A percentile compares a stretch with the other conserved stretches of the same genome.
These are phyloP conservation scores for Gallinago undulata DNA, from an alignment of 2,113 vertebrate genomes.

Conservation along the genomic window DNA sequence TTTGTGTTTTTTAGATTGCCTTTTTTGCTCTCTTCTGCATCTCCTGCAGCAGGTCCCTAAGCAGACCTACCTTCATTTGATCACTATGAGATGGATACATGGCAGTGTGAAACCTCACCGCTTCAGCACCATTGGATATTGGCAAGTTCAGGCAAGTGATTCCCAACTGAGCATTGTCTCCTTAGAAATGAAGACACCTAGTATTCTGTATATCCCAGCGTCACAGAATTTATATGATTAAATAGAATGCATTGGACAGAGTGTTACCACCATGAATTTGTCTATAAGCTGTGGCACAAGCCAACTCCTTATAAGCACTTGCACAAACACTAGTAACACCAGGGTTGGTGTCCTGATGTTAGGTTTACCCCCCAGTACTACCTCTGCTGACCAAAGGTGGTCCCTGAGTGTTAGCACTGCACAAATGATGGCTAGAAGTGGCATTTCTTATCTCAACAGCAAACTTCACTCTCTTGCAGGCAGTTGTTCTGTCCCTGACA, in stretches of 20 bases:
- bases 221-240: not conserved
- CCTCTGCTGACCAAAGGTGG: not conserved
- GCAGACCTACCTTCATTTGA: not conserved
- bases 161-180: not conserved
- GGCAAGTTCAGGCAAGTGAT: not conserved
- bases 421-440: rapidly evolving
- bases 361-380: not conserved
- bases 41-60: not conserved
- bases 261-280: not conserved
- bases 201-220: not conserved
- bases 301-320: not conserved
- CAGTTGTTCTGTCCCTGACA: not conserved
- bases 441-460: not conserved
- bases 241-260: not conserved
- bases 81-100: too few species aligned
- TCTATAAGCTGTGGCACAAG: rapidly evolving
- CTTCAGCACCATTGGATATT: not conserved
- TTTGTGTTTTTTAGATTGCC: not conserved
- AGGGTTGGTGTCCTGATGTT: rapidly evolving
- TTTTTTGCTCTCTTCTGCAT: not conserved
- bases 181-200: not conserved
- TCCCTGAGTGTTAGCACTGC: not conserved
- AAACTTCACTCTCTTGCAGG: not conserved
- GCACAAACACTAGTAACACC: rapidly evolving
- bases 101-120: not conserved